phyloP scores from a whole-genome alignment of 2,797 vertebrate species.

The Percopsis omiscomaycus region DNA sequence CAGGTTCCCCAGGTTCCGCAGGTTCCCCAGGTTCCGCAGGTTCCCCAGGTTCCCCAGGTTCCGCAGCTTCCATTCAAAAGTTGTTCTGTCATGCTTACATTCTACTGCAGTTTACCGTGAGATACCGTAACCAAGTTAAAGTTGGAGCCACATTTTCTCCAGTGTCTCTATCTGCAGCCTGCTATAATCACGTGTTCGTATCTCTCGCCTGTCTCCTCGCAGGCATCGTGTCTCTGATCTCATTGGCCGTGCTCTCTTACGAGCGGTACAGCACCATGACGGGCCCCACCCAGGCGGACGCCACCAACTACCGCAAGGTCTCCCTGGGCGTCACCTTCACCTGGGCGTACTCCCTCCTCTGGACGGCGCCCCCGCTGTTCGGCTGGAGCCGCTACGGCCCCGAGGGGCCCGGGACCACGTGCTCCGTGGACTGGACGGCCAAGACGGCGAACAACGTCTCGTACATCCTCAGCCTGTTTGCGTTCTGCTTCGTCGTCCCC shows the following conservation, averaged over 20 bases:
- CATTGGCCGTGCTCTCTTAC: constrained; percentile 83
- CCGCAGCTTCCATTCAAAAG: too few relatives aligned
- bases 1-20: too few relatives aligned
- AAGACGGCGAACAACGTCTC: constrained; percentile 77
- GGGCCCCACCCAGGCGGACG: constrained; percentile 74
- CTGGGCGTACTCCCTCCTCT: constrained; percentile 82
- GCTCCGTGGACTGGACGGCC: constrained; percentile 83
- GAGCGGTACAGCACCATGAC: constrained; percentile 83
- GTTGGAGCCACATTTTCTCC: too few relatives aligned
- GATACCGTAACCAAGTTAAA: too few relatives aligned
- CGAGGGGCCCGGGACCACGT: constrained; percentile 83
- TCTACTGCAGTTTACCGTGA: too few relatives aligned
- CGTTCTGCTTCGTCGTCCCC: constrained; percentile 81
- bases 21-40: too few relatives aligned
- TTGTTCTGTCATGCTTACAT: too few relatives aligned
- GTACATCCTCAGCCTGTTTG: constrained; percentile 83
- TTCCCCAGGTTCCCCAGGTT: too few relatives aligned
- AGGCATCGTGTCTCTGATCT: constrained; percentile 85
- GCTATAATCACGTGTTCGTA: neutral
- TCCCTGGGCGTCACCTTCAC: constrained; percentile 75
- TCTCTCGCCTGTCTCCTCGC: neutral
- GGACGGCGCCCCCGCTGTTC: constrained; percentile 80
- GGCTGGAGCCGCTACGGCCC: constrained; percentile 85
- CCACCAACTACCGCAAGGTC: constrained; percentile 80
- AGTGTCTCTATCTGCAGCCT: too few relatives aligned